phyloP scores from a whole-genome alignment of 1,140 invertebrate species.

The Bicyclus anynana region DNA sequence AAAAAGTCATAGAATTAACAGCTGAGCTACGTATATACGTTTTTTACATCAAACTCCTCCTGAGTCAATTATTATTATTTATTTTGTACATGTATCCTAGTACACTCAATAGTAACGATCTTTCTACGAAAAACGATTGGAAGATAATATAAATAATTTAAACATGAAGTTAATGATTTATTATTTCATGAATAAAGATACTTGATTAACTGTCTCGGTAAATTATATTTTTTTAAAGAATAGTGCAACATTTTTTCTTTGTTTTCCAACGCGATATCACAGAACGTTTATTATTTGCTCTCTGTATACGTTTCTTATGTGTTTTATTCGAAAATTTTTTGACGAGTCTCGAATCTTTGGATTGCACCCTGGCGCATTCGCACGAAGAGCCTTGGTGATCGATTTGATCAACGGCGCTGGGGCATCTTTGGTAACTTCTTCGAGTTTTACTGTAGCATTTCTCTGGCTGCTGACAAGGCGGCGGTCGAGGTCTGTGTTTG shows the following conservation, averaged over 20 bases:
- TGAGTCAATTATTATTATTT: no score
- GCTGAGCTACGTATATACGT: no score
- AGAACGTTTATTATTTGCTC: slow-evolving; percentile 46
- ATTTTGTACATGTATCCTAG: no score
- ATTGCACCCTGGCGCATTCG: slow-evolving; percentile 45
- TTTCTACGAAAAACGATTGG: no score
- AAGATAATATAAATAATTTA: no score
- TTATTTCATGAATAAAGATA: no score
- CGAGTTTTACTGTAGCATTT: slow-evolving; percentile 55
- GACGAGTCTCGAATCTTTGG: slow-evolving; percentile 41
- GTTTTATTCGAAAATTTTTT: slow-evolving; percentile 36
- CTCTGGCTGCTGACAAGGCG: slow-evolving; percentile 52
- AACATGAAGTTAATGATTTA: no score
- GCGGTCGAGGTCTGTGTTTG: slow-evolving; percentile 52
- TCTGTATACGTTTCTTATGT: slow-evolving; percentile 51
- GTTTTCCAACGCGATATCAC: slow-evolving; percentile 47
- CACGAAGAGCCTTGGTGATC: slow-evolving; percentile 42
- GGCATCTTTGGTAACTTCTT: slow-evolving; percentile 47
- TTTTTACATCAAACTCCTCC: no score
- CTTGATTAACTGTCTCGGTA: no score
- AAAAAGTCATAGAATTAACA: no score
- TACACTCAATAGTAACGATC: no score
- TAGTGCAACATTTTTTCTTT: slow-evolving; percentile 47
- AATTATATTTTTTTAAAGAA: slow-evolving; percentile 35
- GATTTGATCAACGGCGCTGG: slow-evolving; percentile 53